Base-by-base conservation (phyloP, 2,888 invertebrate genomes). In the Drosophila trichaetosa region DNA sequence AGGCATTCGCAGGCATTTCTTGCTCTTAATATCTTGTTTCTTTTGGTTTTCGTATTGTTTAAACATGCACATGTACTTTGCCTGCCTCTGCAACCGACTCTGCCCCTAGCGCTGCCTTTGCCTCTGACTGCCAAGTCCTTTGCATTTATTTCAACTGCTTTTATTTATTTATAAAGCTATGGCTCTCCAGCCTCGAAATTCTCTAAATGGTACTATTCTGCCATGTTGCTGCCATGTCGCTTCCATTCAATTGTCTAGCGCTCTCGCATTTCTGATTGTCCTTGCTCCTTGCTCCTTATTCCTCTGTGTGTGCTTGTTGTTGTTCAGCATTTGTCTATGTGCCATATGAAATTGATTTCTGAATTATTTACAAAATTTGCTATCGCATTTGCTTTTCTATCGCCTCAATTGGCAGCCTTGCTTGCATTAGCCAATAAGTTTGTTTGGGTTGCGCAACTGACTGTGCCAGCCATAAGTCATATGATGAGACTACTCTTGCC, bases 11-110 rank as follows among this genome's bases (percentile, higher is more conserved):
- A 56, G 67, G 58, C 67, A 68, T 87, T 82, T 84, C 85, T 86
- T 89, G 89, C 79, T 89, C 85, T 82, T 84, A 77, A 85, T 87
- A 84, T 85, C 85, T 73, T 84, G 89, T 79, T 85, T 77, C 89
- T 84, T 87, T 71, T 76, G 62, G 53, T 62, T 64, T 69, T 46
- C 46, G 58, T 69, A 61, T 73, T 77, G 81, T 69, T 66, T 34
- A 66, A 77, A 64, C 51, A 74, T 89, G 75, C 75, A 87, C 85
- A 89, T 77, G 73, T 87, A 69, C 74, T 76, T 80, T 34, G 53
- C 33, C 51, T 52, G 68, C 46, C 31, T 57, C 21, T 10, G 56
- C 27, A 11, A 24, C 27, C 13, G 27, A 24, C 56, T 34, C 53
- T 34, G 71, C 59, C 58, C 29, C 62, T 57, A 56, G 27, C 56